A percentile compares a stretch with the other conserved stretches of the same genome.
Conservation (phyloP, 2,888 invertebrate species). For the Morpho deidamia region DNA sequence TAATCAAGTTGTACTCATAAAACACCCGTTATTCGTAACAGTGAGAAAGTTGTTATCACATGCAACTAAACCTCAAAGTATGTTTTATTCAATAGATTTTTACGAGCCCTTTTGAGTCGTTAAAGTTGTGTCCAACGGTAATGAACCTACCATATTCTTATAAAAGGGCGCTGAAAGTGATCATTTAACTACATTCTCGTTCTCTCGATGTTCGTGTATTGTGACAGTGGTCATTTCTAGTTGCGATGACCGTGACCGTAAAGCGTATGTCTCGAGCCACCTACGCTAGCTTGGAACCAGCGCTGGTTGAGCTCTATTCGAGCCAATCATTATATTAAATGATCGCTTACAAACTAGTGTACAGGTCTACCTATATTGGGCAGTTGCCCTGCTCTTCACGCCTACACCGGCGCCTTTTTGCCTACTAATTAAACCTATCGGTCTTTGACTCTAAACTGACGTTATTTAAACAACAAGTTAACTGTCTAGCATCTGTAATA, state of each 20-base stretch:
- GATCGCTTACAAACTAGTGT: constrained; percentile 29
- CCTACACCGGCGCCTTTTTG: constrained; percentile 65
- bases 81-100: no score
- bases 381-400: constrained; percentile 39
- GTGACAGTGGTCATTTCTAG: constrained; percentile 32
- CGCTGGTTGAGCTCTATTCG: constrained; percentile 33
- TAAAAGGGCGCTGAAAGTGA: constrained; percentile 7
- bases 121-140: no score
- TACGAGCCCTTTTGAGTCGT: no score
- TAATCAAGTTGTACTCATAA: no score
- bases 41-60: no score
- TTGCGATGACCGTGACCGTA: constrained; percentile 38
- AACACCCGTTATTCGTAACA: no score
- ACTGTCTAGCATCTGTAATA: constrained; percentile 18
- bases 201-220: constrained; percentile 18
- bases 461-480: constrained; percentile 45
- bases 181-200: constrained; percentile 16
- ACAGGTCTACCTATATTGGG: constrained; percentile 37
- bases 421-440: constrained; percentile 67
- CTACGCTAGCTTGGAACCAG: constrained; percentile 46
- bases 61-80: no score
- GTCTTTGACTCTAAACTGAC: constrained; percentile 59
- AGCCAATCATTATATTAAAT: constrained; percentile 18
- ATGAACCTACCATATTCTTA: no score
- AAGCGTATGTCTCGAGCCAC: constrained; percentile 46